Percentiles rank a stretch among this genome's conserved stretches.
Evolutionary conservation across 1,140 invertebrate species (phyloP).

Genomic region (Orchesella cincta): DNA sequence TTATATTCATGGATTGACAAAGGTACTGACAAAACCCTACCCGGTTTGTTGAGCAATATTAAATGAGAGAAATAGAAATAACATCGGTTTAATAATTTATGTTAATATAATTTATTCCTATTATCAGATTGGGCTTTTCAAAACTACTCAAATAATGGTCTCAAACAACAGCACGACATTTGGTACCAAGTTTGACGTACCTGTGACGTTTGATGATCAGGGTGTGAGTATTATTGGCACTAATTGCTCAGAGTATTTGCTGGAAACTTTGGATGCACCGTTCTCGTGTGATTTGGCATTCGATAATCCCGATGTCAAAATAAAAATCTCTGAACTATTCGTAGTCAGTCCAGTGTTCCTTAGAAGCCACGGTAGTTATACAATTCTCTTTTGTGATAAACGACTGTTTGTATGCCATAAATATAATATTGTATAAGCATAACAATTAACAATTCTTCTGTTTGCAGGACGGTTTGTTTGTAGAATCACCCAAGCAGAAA

Average conservation of each 20-base stretch:
- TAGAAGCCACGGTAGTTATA: constrained; percentile 28
- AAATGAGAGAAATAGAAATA: no score
- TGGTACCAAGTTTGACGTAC: constrained; percentile 10
- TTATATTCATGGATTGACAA: constrained; percentile 4
- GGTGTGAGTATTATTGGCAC: background rate
- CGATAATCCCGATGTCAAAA: constrained; percentile 16
- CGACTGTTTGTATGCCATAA: background rate
- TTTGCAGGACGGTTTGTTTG: constrained; percentile 33
- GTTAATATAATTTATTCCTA: background rate
- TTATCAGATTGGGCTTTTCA: background rate
- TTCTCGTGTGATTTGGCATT: constrained; percentile 32
- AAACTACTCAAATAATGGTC: background rate
- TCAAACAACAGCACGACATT: background rate
- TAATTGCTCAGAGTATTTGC: constrained; percentile 26
- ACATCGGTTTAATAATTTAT: no score
- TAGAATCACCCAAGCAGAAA: background rate
- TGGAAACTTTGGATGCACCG: constrained; percentile 23
- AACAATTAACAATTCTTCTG: background rate
- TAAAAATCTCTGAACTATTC: background rate
- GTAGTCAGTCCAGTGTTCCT: constrained; percentile 33
- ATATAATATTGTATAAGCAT: background rate
- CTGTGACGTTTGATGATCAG: constrained; percentile 15
- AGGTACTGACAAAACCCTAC: no score
- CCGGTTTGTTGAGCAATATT: no score
- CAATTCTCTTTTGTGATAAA: no score